Base-by-base conservation (phyloP, 2,888 invertebrate genomes). In the Caenorhabditis virilis region DNA sequence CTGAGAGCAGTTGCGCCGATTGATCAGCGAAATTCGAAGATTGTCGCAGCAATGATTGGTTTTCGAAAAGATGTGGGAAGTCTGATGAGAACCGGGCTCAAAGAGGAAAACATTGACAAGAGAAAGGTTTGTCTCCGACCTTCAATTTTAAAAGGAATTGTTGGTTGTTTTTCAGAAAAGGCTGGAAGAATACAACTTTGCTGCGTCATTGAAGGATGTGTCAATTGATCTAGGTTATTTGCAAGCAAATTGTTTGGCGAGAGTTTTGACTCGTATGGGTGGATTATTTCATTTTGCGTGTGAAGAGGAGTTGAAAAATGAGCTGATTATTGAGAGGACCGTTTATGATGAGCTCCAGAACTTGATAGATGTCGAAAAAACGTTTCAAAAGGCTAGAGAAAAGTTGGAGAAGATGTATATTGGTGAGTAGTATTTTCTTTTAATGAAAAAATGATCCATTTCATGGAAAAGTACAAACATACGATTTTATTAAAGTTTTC, bases 161-260 rank as follows among this genome's bases (percentile, higher is more conserved):
- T 23, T n/a, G 11, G 3, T 20, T 42, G 30, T 52, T 35, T 47
- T 67, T 33, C 83, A 90, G 87, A 93, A 91, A 87, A 95, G 94
- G 87, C 89, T 91, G 72, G 90, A 91, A 5, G 93, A 94, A 84
- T 90, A 89, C 83, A 86, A 89, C 67, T 87, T 95, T 55, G 91
- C 90, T 1, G 87, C 89, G 69, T 89, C 89, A 61, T 89, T 90
- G 89, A 87, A 87, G 82, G 91, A 90, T 65, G 84, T 54, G 20
- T 59, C 75, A 1, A 77, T 62, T n/a, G 71, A 72, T n/a, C 27
- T 77, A 9, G 67, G 64, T 22, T 61, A 60, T 36, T 38, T 58
- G 13, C 53, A 65, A 20, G 55, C 75, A 11, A 73, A 71, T 15
- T 73, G 73, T 42, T 54, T 76, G 18, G 58, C 66, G 42, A 64